Evolutionary conservation across 2,888 invertebrate species (phyloP).

Genomic region (Rhamnusium bicolor): DNA sequence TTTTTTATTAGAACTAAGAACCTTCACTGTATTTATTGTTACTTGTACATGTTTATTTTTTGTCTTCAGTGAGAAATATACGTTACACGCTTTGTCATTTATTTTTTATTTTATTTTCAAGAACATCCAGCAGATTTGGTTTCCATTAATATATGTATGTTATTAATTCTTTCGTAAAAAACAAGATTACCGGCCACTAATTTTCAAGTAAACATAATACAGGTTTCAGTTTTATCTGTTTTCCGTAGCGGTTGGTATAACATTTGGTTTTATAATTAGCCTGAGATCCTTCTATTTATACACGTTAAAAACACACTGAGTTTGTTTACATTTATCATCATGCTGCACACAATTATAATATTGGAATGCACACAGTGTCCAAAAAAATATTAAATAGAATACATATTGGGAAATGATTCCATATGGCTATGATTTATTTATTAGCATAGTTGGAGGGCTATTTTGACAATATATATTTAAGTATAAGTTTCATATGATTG

Average conservation of each 20-base stretch:
- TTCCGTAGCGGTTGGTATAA: slow-evolving; percentile 34
- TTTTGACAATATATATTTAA: too few relatives aligned
- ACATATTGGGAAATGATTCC: too few relatives aligned
- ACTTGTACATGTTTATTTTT: background rate
- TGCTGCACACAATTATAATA: slow-evolving; percentile 8
- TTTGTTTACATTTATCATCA: slow-evolving; percentile 22
- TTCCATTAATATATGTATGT: background rate
- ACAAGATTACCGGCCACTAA: slow-evolving; percentile 9
- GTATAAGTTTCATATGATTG: too few relatives aligned
- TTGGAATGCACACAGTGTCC: background rate
- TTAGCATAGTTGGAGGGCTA: too few relatives aligned
- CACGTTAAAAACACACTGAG: slow-evolving; percentile 8
- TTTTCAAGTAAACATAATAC: slow-evolving; percentile 45
- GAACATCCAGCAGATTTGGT: slow-evolving; percentile 16
- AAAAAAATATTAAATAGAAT: background rate
- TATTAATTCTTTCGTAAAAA: background rate
- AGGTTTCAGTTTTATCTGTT: slow-evolving; percentile 46
- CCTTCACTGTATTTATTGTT: background rate
- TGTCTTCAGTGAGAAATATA: background rate
- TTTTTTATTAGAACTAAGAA: too few relatives aligned
- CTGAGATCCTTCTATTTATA: slow-evolving; percentile 28
- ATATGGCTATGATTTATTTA: too few relatives aligned
- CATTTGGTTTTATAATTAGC: slow-evolving; percentile 50
- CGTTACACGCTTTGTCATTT: background rate
- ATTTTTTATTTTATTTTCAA: slow-evolving; percentile 12